These are phyloP conservation scores for Drosophila mayaguana DNA, from an alignment of 2,888 invertebrate genomes.

Conservation along the genomic window DNA sequence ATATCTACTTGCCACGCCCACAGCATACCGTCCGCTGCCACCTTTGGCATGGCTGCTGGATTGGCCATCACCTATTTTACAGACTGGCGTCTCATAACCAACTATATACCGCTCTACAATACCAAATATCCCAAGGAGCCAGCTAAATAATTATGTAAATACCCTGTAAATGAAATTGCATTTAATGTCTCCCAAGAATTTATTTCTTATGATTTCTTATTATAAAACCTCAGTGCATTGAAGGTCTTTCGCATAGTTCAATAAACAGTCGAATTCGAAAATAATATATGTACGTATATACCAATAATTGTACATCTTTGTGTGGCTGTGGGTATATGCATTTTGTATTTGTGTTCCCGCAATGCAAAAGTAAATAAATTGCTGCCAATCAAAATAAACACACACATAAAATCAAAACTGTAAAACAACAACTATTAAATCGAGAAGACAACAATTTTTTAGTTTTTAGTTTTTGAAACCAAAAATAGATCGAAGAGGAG, in stretches of 20 bases:
- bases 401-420: constrained; percentile 16
- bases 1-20: constrained; percentile 11
- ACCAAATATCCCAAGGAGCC: constrained; percentile 60
- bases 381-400: constrained; percentile 51
- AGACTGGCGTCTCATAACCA: constrained; percentile 61
- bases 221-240: background rate
- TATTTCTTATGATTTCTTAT: constrained; percentile 14
- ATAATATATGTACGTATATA: background rate
- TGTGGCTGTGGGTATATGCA: constrained; percentile 23
- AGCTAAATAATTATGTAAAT: background rate
- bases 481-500: constrained; percentile 31
- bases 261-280: constrained; percentile 32
- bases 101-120: constrained; percentile 65
- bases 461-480: background rate
- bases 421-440: constrained; percentile 26
- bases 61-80: constrained; percentile 55
- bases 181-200: background rate
- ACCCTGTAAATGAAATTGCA: constrained; percentile 1
- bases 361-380: constrained; percentile 59
- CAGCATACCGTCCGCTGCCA: constrained; percentile 55
- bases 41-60: constrained; percentile 51
- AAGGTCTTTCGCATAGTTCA: constrained; percentile 36
- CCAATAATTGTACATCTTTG: background rate
- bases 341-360: constrained; percentile 29
- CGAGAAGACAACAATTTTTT: constrained; percentile 12